Evolutionary conservation across 1,140 invertebrate species (phyloP), one percentile per base, ranked within the genome.

Genomic region (Zaprionus ghesquierei): DNA sequence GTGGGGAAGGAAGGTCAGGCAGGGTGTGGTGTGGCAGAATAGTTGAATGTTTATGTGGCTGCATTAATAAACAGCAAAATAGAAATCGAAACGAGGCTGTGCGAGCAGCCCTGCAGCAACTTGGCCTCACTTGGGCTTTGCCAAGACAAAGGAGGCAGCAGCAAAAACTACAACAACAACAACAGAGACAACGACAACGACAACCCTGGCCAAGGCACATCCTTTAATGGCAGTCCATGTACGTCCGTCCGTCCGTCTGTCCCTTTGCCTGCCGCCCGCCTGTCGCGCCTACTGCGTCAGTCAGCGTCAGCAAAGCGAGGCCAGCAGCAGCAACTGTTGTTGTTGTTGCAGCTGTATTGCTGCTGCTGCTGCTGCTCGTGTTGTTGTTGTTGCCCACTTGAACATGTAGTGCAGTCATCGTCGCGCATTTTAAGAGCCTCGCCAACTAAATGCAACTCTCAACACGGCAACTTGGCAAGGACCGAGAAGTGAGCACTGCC

Each of bases 361-460:
- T 60, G 38, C 10, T 59, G 22, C 27, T 59, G 56, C 10, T 59
- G 22, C 27, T 59, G 56, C 22, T 70, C 58, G 18, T 60, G 38
- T 33, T 73, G 69, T n/a, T 61, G 64, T 54, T 73, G 69, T 64
- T 72, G 69, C 54, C 76, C 82, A 87, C 84, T 89, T 89, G 84
- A 89, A 79, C 76, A 82, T 87, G 82, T 86, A 87, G 82, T 66
- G 72, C 84, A 79, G 82, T 79, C 79, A 76, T 79, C 76, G 76
- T 79, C 73, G 73, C 76, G 76, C 76, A 79, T 79, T 79, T 79
- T 79, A 79, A 79, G 63, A 78, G 60, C 76, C 73, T 61, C 35
- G 35, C 79, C 64, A 84, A 82, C 82, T 87, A 87, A 87, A 87
- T 87, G 82, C 84, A 87, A 79, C 77, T 85, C 73, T 84, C 81